Evolutionary conservation across 1,140 invertebrate species (phyloP), one percentile per base, ranked within the genome.

Genomic region (Hyposmocoma kahamanoa): DNA sequence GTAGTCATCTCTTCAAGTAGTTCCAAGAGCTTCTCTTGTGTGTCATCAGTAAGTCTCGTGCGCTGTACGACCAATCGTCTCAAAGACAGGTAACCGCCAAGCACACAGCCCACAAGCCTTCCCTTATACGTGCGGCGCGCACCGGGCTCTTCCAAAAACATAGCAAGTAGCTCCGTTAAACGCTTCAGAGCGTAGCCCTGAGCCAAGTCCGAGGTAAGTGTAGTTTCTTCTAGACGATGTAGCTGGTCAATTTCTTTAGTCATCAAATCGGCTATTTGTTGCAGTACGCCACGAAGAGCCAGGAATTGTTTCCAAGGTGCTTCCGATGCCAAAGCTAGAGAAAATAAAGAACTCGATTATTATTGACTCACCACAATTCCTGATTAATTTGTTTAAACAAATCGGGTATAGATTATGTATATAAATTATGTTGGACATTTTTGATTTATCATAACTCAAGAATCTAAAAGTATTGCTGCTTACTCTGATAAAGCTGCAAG

Each of bases 1-100:
- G 94, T 95, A 1, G 97, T 99, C 92, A 99, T 97, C 78, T 98
- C 96, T 86, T 99, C 98, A 2, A 99, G 86, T 49, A 98, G 88
- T 73, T 97, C 96, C 0, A 99, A 86, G 9, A 99, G 84, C 71
- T 97, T 97, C 72, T 98, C 96, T 85, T 99, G 97, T 1, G 97
- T 97, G 76, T 98, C 97, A 82, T 99, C 97, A 34, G 98, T 97
- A 19, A 98, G 88, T 50, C 97, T 91, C 0, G 97, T 99, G 48
- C 97, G 88, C 82, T 99, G 97, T 41, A 99, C 95, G 10, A 98
- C 95, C 3, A 99, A 88, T 55, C 96, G 91, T 17, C 96, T 87
- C 39, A 99, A 84, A 0, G 95, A 96, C 32, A 99, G 87, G 86
- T 99, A 99, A 0, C 97, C 97, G 84, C 98, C 96, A 0, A 99